These are phyloP conservation scores for Drosophila kurseongensis DNA, from an alignment of 1,140 invertebrate species.

Conservation along the genomic window DNA sequence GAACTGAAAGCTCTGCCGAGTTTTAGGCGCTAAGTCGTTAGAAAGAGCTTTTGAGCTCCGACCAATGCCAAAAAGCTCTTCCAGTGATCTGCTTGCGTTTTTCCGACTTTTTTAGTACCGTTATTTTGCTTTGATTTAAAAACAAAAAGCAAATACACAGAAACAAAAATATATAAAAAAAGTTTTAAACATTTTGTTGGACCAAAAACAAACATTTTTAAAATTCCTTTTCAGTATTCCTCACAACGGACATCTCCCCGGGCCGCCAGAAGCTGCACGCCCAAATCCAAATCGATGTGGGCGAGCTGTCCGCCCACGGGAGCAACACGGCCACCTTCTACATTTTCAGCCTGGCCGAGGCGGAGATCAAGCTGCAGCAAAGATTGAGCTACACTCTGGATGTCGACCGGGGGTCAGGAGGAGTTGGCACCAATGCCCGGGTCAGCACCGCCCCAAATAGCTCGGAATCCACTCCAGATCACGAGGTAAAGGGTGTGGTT, in stretches of 20 bases:
- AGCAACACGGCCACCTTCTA: slow-evolving; percentile 74
- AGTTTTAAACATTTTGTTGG: too few species aligned
- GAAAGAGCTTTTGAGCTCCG: too few species aligned
- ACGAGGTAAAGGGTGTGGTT: slow-evolving; percentile 41
- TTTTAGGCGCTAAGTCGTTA: too few species aligned
- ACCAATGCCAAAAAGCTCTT: too few species aligned
- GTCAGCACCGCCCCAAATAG: slow-evolving; percentile 56
- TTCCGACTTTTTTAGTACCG: too few species aligned
- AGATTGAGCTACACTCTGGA: slow-evolving; percentile 78
- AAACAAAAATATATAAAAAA: too few species aligned
- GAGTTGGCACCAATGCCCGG: not conserved
- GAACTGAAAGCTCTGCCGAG: too few species aligned
- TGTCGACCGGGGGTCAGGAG: slow-evolving; percentile 45
- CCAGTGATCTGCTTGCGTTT: too few species aligned
- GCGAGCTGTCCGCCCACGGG: slow-evolving; percentile 73
- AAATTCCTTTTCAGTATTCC: slow-evolving; percentile 66
- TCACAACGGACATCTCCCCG: slow-evolving; percentile 75
- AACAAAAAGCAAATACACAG: too few species aligned
- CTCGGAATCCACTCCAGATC: slow-evolving; percentile 73
- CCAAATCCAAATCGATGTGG: slow-evolving; percentile 79
- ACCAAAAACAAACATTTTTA: not conserved
- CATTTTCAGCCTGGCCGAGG: slow-evolving; percentile 74
- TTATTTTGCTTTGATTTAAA: too few species aligned
- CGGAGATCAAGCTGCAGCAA: slow-evolving; percentile 74
- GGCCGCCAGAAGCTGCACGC: slow-evolving; percentile 76